Evolutionary conservation across 2,888 invertebrate genomes (phyloP).

Genomic region (Ephialtes manifestator): DNA sequence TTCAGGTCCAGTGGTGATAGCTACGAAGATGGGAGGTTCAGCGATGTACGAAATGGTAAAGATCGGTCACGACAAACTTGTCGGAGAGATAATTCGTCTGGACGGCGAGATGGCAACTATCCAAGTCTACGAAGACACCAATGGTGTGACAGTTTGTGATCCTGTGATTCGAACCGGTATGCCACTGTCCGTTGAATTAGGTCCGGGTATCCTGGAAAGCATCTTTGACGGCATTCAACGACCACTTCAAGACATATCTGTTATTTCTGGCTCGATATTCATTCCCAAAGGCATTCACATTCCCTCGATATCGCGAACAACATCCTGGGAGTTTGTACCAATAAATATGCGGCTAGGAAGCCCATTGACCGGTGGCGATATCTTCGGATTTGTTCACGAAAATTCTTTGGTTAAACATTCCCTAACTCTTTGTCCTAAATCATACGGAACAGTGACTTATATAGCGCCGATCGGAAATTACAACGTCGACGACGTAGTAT

Average conservation of each 20-base stretch:
- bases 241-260: conserved; percentile 97
- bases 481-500: conserved; percentile 94
- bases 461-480: conserved; percentile 97
- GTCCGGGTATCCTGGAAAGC: conserved; percentile 98
- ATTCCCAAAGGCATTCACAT: conserved; percentile 99
- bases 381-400: conserved; percentile 97
- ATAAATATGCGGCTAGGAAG: conserved; percentile 93
- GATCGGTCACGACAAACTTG: conserved; percentile 98
- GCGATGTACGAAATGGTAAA: conserved; percentile 99
- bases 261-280: conserved; percentile 97
- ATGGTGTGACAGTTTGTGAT: conserved; percentile 99
- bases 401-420: conserved; percentile 98
- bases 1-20: conserved; percentile 99
- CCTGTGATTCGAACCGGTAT: conserved; percentile 98
- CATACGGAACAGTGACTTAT: conserved; percentile 97
- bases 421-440: conserved; percentile 95
- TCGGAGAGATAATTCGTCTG: conserved; percentile 99
- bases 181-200: conserved; percentile 98
- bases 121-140: conserved; percentile 97
- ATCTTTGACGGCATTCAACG: conserved; percentile 99
- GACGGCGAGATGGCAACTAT: conserved; percentile 99
- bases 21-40: conserved; percentile 98
- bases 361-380: conserved; percentile 98
- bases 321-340: conserved; percentile 96
- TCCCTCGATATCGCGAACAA: conserved; percentile 92